Evolutionary conservation across 2,797 vertebrate genomes (phyloP).

Genomic region (Lateolabrax maculatus): DNA sequence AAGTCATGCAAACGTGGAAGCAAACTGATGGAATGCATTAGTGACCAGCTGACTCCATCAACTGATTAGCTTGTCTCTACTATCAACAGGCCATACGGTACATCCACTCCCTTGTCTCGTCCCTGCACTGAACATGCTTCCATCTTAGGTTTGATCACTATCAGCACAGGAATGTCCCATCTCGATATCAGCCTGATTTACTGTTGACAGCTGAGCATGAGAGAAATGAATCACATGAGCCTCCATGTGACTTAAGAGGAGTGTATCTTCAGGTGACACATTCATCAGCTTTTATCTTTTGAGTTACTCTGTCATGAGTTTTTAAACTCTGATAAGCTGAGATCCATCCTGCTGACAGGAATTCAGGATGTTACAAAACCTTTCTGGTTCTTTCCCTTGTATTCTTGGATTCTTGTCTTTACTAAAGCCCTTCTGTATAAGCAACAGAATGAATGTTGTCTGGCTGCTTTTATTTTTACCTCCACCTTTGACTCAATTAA

Average conservation of each 20-base stretch:
- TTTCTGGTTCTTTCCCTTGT: not conserved
- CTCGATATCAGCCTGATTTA: conserved; percentile 12
- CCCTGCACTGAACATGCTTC: not conserved
- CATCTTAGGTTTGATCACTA: conserved; percentile 27
- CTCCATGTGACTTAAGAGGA: conserved; percentile 13
- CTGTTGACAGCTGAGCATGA: conserved; percentile 7
- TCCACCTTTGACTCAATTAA: too few relatives aligned
- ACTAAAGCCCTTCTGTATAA: not conserved
- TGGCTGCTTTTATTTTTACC: not conserved
- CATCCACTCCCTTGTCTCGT: not conserved
- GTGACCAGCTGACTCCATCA: not conserved
- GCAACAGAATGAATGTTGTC: not conserved
- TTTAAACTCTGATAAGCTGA: conserved; percentile 14
- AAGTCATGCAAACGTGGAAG: too few relatives aligned
- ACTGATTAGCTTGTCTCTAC: conserved; percentile 19
- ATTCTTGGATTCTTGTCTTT: not conserved
- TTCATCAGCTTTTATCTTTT: conserved; percentile 14
- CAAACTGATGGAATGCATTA: not conserved
- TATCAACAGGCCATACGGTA: conserved; percentile 3
- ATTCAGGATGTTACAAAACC: not conserved
- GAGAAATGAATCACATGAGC: not conserved
- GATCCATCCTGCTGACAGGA: not conserved
- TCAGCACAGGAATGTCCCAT: conserved; percentile 43
- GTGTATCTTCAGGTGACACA: not conserved
- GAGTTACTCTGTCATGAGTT: conserved; percentile 7